Evolutionary conservation across 2,797 vertebrate species (phyloP), one percentile per base, ranked within the genome.

Genomic region (Enteromius viviparus): DNA sequence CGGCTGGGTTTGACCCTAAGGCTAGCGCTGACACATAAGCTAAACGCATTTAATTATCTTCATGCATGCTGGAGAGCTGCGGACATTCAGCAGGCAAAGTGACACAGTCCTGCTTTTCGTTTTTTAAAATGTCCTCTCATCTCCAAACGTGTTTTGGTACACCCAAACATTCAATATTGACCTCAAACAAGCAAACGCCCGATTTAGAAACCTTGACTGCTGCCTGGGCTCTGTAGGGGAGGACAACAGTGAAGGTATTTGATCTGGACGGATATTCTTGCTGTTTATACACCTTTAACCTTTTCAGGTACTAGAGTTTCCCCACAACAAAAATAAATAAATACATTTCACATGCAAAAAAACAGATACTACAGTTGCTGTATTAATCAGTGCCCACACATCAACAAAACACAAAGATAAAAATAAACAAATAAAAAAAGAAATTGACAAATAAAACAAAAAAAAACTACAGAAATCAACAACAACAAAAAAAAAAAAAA

Each of bases 1-100:
- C 14, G 74, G 76, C 74, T 34, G 53, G 40, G 79, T 62, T 86
- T 49, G 69, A 78, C 84, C 87, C 78, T 85, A 47, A 80, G 74
- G 82, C 71, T 76, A 70, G 70, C 17, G 58, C 76, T 77, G 79
- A 74, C 84, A 87, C 82, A 72, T 82, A 76, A 84, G 66, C 71
- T 62, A 71, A 74, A 84, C 9, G 76, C 32, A 45, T 78, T 80
- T 86, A 68, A 88, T 88, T 84, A 86, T 71, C 76, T 19, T 32
- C 32, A n/a, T 26, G 53, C 19, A 0, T n/a, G 19, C 60, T 64
- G 75, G 45, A 78, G 29, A 51, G 15, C 64, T 8, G 34, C 4
- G 14, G 77, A 69, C 32, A 29, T 37, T 69, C 15, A 14, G 60
- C 26, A 66, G 14, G 51, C 32, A 42, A 29, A 74, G 12, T 45